Base-by-base conservation (phyloP, 2,113 vertebrate genomes). In the Ciconia boyciana region DNA sequence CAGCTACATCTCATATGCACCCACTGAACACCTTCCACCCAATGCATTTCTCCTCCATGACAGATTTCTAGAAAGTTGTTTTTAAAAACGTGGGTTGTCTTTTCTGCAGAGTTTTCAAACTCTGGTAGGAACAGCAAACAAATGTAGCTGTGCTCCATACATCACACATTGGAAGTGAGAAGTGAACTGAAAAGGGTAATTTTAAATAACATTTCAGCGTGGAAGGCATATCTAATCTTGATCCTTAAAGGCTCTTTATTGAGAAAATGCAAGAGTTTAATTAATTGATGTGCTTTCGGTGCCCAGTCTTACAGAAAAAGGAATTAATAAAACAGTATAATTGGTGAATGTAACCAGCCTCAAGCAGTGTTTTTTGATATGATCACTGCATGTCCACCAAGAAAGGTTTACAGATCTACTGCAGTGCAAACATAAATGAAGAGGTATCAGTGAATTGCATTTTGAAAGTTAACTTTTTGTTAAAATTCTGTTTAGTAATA, bases 41-140 rank as follows among this genome's bases (percentile, higher is more conserved):
- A 22, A 6, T 65, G 72, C 68, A 5, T 81, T 90, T 90, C 46
- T 96, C 28, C 34, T 86, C 80, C 0, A 0, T 61, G 62, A 90
- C 64, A 86, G 90, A 68, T 93, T 84, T 95, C 90, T 92, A 76
- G 49, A 64, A 82, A 55, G 31, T 36, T 34, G 15, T 46, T 91
- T 91, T 83, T 61, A 14, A 29, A 89, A 94, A 69, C 2, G 13
- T 76, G 43, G 49, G 66, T n/a, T 93, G 64, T 62, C 83, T 71
- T 92, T 82, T 82, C 85, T 70, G 36, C 17, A 46, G 71, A 78
- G 66, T 55, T 91, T 91, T 89, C 41, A 54, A 13, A 72, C 62
- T 84, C 36, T 76, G 78, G 18, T 77, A 93, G 89, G 84, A 96
- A 66, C 70, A 85, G 89, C 91, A 94, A 87, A 82, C 48, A 71